Base-by-base conservation (phyloP, 2,888 invertebrate species). In the Elgonia sp. region DNA sequence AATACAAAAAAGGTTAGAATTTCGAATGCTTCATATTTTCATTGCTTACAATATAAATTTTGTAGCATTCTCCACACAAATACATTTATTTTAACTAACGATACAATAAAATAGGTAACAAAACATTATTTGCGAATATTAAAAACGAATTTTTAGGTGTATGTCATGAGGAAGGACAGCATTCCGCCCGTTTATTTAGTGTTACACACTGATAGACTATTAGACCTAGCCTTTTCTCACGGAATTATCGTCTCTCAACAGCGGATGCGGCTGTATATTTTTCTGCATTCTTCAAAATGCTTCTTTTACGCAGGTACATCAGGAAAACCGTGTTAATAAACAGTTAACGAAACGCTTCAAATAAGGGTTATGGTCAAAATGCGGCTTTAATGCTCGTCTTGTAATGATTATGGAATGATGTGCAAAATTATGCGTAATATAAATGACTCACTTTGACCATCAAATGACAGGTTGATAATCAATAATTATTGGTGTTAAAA, bases 171-270 rank as follows among this genome's bases (percentile, higher is more conserved):
- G n/a, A n/a, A n/a, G n/a, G 88, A 89, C 87, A 90, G 87, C 84
- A 89, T 90, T 82, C 82, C 86, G 89, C 84, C 88, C 84, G 86
- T 89, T 90, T 90, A 91, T 88, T 90, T 85, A 80, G 89, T 91
- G 90, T 91, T 90, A 91, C 90, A 81, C 84, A 84, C 88, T 83
- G 83, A 88, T 86, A 77, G 79, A 83, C 84, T 84, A 88, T 86
- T 84, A 88, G 75, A 88, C 86, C 85, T 84, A 83, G 73, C 80
- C 83, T 85, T 86, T 84, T 85, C 88, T 88, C 85, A 86, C 88
- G 88, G 79, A 83, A 81, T 84, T 81, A 84, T 84, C 83, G 82
- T 87, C 83, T 82, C 83, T 73, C 69, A 65, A 18, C 79, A 69
- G 87, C 79, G 83, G 83, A 87, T 87, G 87, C 67, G 65, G 79